phyloP scores from a whole-genome alignment of 2,797 vertebrate genomes.

The Iguana delicatissima region DNA sequence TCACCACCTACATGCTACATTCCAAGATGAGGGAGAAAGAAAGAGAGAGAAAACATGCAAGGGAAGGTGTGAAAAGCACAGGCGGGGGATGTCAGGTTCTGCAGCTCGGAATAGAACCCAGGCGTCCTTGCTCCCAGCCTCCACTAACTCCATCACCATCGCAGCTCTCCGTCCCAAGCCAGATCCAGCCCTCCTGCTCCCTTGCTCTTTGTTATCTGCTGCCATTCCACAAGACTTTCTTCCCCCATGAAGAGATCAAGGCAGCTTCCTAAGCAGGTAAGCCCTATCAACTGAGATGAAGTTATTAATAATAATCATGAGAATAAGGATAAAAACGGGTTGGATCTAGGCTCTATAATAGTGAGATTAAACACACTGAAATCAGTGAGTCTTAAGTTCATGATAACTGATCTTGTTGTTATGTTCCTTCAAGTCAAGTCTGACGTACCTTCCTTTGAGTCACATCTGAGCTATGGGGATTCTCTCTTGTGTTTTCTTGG shows the following conservation, averaged over 20 bases:
- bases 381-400: not conserved
- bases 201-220: not conserved
- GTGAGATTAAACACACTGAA: not conserved
- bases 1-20: conserved; percentile 32
- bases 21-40: not conserved
- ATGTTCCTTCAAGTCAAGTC: too few relatives aligned
- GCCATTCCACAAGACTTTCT: not conserved
- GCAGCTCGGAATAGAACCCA: conserved; percentile 37
- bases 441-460: too few relatives aligned
- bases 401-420: too few relatives aligned
- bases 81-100: conserved; percentile 28
- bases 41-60: not conserved
- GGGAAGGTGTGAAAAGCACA: conserved; percentile 42
- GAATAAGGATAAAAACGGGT: not conserved
- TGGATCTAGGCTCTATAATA: not conserved
- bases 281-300: not conserved
- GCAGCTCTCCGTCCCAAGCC: conserved; percentile 61
- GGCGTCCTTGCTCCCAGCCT: conserved; percentile 14
- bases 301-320: not conserved
- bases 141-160: not conserved
- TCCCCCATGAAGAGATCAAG: not conserved
- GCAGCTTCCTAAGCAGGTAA: not conserved
- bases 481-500: too few relatives aligned
- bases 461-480: too few relatives aligned
- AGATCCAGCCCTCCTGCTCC: not conserved